A percentile compares a stretch with the other conserved stretches of the same genome.
Evolutionary conservation across 2,888 invertebrate species (phyloP).

Genomic region (Pseudococcus jackbeardsleyi): DNA sequence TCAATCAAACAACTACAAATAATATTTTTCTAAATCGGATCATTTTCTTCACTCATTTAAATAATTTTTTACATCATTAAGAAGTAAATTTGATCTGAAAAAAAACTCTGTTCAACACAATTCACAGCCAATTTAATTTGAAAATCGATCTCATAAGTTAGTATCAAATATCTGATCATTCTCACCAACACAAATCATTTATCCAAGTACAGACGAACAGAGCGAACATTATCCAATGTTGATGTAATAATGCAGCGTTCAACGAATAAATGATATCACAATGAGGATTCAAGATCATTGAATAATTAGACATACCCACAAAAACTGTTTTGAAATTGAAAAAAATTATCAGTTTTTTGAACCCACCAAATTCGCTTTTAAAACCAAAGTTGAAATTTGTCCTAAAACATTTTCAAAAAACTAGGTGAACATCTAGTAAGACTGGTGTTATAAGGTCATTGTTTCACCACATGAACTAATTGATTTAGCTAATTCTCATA

Average conservation of each 20-base stretch:
- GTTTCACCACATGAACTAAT: background rate
- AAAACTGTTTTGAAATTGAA: background rate
- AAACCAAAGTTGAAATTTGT: background rate
- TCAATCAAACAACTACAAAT: too few species aligned
- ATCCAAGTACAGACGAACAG: background rate
- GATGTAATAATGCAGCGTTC: too few species aligned
- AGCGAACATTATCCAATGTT: background rate
- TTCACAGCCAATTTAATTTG: constrained; percentile 6
- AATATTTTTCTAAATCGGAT: too few species aligned
- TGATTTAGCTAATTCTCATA: constrained; percentile 14
- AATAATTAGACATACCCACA: background rate
- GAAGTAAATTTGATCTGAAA: background rate
- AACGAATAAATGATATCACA: too few species aligned
- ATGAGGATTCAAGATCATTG: background rate
- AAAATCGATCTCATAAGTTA: background rate
- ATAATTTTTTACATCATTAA: too few species aligned
- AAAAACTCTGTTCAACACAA: background rate
- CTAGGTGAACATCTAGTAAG: background rate
- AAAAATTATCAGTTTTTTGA: background rate
- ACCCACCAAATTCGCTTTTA: background rate
- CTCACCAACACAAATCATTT: background rate
- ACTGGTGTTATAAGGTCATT: background rate
- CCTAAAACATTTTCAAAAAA: background rate
- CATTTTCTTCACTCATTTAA: too few species aligned
- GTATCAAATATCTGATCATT: background rate